A percentile compares a stretch with the other conserved stretches of the same genome.
These are phyloP conservation scores for Gadopsis bispinosus DNA, from an alignment of 2,797 vertebrate species.

Conservation along the genomic window DNA sequence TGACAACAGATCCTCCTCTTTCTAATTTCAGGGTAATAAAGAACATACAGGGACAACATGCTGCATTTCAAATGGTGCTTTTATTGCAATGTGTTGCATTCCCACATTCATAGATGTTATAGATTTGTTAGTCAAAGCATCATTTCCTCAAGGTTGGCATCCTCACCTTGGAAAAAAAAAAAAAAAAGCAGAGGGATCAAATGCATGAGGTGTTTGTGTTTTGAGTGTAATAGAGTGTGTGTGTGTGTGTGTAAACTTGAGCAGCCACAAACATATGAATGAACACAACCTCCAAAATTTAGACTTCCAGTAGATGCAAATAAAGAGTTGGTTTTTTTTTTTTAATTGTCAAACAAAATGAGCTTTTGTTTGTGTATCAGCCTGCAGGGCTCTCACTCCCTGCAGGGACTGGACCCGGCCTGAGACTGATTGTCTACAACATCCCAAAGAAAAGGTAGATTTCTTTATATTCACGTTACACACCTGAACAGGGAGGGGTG, in stretches of 20 bases:
- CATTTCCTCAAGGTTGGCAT: slow-evolving; percentile 86
- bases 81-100: slow-evolving; percentile 92
- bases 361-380: slow-evolving; percentile 76
- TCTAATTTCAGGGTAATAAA: background rate
- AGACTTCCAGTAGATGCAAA: slow-evolving; percentile 85
- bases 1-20: background rate
- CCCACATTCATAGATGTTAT: slow-evolving; percentile 91
- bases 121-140: slow-evolving; percentile 90
- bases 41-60: slow-evolving; percentile 20
- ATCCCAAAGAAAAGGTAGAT: slow-evolving; percentile 83
- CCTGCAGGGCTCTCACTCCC: slow-evolving; percentile 78
- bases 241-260: slow-evolving; percentile 83
- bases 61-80: slow-evolving; percentile 88
- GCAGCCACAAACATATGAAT: slow-evolving; percentile 84
- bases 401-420: slow-evolving; percentile 82
- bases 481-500: slow-evolving; percentile 73
- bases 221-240: slow-evolving; percentile 80
- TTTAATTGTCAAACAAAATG: slow-evolving; percentile 66
- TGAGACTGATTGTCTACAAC: slow-evolving; percentile 88
- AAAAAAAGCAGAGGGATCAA: slow-evolving; percentile 83
- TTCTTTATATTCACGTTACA: slow-evolving; percentile 79
- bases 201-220: slow-evolving; percentile 85
- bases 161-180: slow-evolving; percentile 81
- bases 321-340: slow-evolving; percentile 48
- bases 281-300: slow-evolving; percentile 79